Conservation (phyloP, 2,797 vertebrate species). For the Lepilemur ruficaudatus region DNA sequence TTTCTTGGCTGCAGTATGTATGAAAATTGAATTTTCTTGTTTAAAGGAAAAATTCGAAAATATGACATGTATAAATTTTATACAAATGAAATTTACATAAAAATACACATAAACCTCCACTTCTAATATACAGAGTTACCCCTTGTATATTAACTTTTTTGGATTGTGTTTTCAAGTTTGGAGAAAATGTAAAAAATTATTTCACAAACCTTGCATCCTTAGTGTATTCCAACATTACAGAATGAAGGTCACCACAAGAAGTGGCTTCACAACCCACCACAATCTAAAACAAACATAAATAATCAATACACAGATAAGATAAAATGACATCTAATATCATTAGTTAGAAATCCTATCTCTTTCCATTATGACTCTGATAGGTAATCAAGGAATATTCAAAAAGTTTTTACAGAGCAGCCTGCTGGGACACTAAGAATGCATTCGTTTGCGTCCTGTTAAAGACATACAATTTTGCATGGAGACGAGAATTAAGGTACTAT, state of each 20-base stretch:
- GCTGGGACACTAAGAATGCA: neutral
- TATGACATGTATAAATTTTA: neutral
- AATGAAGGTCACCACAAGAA: conserved; percentile 95
- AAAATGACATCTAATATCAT: conserved; percentile 29
- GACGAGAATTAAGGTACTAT: neutral
- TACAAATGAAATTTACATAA: neutral
- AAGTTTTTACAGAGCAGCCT: conserved; percentile 23
- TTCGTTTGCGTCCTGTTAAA: conserved; percentile 17
- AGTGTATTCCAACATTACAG: conserved; percentile 96
- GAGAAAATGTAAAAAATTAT: neutral
- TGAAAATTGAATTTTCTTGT: conserved; percentile 35
- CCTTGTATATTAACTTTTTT: neutral
- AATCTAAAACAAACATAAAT: conserved; percentile 87
- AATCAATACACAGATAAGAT: neutral
- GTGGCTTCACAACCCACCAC: conserved; percentile 97
- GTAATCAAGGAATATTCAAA: neutral
- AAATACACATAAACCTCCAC: neutral
- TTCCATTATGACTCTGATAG: neutral
- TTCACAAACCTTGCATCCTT: conserved; percentile 94
- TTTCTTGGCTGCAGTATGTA: neutral
- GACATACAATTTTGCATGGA: conserved; percentile 14
- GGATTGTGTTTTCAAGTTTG: conserved; percentile 1
- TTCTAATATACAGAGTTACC: neutral
- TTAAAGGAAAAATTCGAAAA: conserved; percentile 17
- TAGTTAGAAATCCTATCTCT: neutral